Evolutionary conservation across 2,797 vertebrate species (phyloP).

Genomic region (Molossus alvarezi): DNA sequence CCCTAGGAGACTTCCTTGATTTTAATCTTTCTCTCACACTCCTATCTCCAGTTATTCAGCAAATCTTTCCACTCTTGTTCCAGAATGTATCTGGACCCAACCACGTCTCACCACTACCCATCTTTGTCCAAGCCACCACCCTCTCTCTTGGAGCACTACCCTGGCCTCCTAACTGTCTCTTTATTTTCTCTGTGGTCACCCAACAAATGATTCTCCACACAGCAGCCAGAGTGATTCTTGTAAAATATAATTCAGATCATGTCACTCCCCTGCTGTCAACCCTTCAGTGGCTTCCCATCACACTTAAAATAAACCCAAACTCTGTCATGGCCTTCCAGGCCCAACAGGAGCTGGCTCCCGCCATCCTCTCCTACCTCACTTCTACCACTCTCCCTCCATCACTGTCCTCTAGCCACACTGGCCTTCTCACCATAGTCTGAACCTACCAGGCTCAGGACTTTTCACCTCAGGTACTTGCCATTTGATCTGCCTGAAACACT

Average conservation of each 20-base stretch:
- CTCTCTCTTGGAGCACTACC: background rate
- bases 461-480: background rate
- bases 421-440: constrained; percentile 15
- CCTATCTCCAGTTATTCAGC: background rate
- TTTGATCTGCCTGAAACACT: constrained; percentile 14
- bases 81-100: constrained; percentile 39
- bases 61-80: constrained; percentile 6
- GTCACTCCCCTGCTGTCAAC: background rate
- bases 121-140: background rate
- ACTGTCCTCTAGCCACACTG: background rate
- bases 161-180: background rate
- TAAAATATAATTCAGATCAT: background rate
- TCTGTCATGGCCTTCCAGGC: background rate
- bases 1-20: constrained; percentile 5
- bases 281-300: background rate
- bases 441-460: background rate
- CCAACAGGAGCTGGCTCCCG: background rate
- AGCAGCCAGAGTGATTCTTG: constrained; percentile 5
- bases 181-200: background rate
- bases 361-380: background rate
- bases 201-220: constrained; percentile 36
- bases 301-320: background rate
- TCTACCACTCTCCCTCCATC: background rate
- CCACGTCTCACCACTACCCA: background rate
- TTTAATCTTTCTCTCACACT: constrained; percentile 48